phyloP scores from a whole-genome alignment of 2,888 invertebrate genomes.

The Peribatodes rhomboidaria region DNA sequence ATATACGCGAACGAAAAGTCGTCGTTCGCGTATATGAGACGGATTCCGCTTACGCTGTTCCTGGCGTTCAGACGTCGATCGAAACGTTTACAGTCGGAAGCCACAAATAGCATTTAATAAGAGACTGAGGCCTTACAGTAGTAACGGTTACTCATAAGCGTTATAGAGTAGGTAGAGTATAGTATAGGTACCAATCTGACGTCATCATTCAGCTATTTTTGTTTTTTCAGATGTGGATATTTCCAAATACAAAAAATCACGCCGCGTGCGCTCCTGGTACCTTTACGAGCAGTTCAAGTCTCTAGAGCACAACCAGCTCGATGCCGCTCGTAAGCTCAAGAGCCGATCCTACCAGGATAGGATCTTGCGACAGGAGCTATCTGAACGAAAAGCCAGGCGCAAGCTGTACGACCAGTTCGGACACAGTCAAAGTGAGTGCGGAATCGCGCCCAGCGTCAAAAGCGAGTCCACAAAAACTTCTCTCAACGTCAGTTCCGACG shows the following conservation, averaged over 20 bases:
- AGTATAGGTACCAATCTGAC: too few species aligned
- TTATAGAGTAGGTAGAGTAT: too few species aligned
- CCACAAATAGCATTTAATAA: too few species aligned
- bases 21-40: too few species aligned
- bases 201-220: neutral
- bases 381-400: conserved; percentile 69
- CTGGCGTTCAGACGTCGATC: too few species aligned
- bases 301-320: conserved; percentile 71
- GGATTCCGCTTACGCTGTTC: too few species aligned
- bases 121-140: too few species aligned
- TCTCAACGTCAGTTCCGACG: conserved; percentile 60
- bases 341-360: conserved; percentile 70
- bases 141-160: too few species aligned
- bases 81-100: too few species aligned
- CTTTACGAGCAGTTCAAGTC: conserved; percentile 79
- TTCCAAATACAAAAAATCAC: conserved; percentile 63
- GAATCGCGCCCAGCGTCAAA: conserved; percentile 48
- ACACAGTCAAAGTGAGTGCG: conserved; percentile 59
- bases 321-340: conserved; percentile 69
- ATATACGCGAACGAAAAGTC: too few species aligned
- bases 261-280: conserved; percentile 79
- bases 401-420: conserved; percentile 64
- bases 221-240: conserved; percentile 65
- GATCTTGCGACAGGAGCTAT: conserved; percentile 69
- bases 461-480: conserved; percentile 51